Conservation (phyloP, 2,113 vertebrate species). For the Malurus elegans region DNA sequence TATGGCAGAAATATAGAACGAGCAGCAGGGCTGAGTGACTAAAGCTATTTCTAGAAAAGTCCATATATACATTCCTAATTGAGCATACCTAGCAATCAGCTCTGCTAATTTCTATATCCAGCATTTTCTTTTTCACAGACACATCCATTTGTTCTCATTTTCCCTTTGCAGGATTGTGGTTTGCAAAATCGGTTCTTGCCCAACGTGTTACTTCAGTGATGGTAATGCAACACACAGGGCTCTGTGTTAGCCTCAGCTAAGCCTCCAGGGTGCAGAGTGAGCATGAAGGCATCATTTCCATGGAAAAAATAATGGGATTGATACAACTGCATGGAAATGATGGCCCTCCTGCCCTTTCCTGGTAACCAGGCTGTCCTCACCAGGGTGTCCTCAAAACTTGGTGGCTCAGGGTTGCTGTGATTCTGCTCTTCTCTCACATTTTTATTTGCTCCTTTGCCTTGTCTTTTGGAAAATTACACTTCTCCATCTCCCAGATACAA, state of each 20-base stretch:
- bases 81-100: background rate
- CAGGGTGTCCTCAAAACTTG: background rate
- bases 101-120: background rate
- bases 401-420: background rate
- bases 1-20: background rate
- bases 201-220: background rate
- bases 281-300: background rate
- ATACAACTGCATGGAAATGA: background rate
- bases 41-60: slow-evolving; percentile 10
- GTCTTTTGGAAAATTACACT: background rate
- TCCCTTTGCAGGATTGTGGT: background rate
- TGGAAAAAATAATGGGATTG: background rate
- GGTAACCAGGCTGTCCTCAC: background rate
- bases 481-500: background rate
- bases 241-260: background rate
- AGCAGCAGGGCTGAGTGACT: slow-evolving; percentile 4
- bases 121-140: background rate
- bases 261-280: background rate
- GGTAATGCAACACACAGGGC: background rate
- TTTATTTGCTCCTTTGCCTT: background rate
- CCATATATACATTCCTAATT: background rate
- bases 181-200: background rate
- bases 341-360: background rate
- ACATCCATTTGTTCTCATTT: background rate
- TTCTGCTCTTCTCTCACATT: background rate